Evolutionary conservation across 1,140 invertebrate species (phyloP), one percentile per base, ranked within the genome.

Genomic region (Papilio glaucus): DNA sequence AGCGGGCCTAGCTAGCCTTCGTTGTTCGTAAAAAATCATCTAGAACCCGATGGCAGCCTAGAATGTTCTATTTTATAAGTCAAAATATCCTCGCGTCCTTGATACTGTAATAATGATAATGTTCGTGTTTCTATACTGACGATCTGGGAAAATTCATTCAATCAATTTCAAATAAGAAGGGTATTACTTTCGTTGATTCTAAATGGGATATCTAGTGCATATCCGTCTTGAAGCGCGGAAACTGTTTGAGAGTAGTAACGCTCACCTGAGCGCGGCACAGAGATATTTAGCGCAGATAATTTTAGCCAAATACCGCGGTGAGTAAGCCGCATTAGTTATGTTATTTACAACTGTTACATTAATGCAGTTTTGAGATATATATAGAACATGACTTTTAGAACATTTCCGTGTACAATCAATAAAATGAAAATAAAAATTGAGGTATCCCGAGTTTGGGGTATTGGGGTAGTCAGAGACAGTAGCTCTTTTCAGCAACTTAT

Each of bases 261-360:
- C 78, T 78, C 85, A 90, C 88, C 88, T 90, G 88, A 80, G 78
- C 70, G 70, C 71, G 70, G 65, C 41, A 60, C 61, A 73, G 77
- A 78, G 78, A 82, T 85, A 90, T 88, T 86, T 85, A 79, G 86
- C 83, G 80, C 85, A 79, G 80, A 85, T 90, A 90, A 88, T 85
- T 87, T 90, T 90, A 90, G 86, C 82, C 79, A 81, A 87, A 88
- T 82, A 83, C 77, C 83, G 72, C 72, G 80, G 73, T 85, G 87
- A 88, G 80, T 87, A 87, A 87, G 73, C 41, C 74, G 76, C 65
- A 75, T 80, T 80, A 77, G 74, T 79, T 79, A 73, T 72, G 72
- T 72, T 76, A 53, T 72, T 75, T 72, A 75, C 68, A 61, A 29
- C 62, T 60, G 69, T 70, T 63, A 73, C 68, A 77, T 73, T 73